Evolutionary conservation across 2,113 vertebrate species (phyloP).

Genomic region (Ursus arctos): DNA sequence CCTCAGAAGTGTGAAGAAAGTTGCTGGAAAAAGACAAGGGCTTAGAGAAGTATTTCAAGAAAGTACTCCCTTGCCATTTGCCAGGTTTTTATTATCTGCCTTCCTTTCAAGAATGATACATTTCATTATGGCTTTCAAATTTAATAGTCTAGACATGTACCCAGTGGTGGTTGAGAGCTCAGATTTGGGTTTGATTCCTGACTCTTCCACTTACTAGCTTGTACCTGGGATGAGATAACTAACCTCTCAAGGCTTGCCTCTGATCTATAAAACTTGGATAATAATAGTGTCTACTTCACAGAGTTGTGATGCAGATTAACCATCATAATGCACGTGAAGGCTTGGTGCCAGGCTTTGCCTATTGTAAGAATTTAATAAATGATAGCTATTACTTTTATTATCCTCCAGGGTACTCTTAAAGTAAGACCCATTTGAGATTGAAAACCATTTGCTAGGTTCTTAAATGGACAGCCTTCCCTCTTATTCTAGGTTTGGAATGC

Average conservation of each 20-base stretch:
- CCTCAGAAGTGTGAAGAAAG: conserved; percentile 18
- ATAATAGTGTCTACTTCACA: not conserved
- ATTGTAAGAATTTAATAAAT: conserved; percentile 46
- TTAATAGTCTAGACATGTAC: conserved; percentile 14
- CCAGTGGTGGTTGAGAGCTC: conserved; percentile 5
- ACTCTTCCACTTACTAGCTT: not conserved
- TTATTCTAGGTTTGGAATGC: not conserved
- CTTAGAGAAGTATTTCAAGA: conserved; percentile 33
- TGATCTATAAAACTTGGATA: not conserved
- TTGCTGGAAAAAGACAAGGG: not conserved
- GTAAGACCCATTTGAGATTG: not conserved
- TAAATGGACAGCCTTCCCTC: not conserved
- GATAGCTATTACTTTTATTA: conserved; percentile 34
- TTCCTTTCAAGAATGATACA: conserved; percentile 52
- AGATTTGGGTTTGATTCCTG: conserved; percentile 5
- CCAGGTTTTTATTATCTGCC: conserved; percentile 51
- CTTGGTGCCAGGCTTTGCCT: not conserved
- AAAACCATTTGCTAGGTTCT: conserved; percentile 15
- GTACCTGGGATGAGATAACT: not conserved
- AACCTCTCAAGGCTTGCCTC: not conserved
- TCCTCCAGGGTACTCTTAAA: conserved; percentile 17
- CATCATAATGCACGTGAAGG: not conserved
- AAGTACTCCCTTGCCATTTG: conserved; percentile 51
- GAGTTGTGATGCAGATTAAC: not conserved
- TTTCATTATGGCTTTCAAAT: conserved; percentile 60